Evolutionary conservation across 2,113 vertebrate species (phyloP).

Genomic region (Clarias macrocephalus): DNA sequence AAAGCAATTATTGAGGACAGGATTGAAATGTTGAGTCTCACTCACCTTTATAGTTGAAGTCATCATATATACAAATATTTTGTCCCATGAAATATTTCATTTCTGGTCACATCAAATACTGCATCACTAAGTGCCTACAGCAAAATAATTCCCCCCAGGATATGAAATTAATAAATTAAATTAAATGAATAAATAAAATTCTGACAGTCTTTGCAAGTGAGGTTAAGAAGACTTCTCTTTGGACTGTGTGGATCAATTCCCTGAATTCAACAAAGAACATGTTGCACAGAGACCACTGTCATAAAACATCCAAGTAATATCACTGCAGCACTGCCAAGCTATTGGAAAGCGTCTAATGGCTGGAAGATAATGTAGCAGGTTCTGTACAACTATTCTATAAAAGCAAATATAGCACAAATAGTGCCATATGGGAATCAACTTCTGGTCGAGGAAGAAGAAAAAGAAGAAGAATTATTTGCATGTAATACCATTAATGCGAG

Average conservation of each 20-base stretch:
- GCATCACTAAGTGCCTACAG: background rate
- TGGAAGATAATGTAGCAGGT: background rate
- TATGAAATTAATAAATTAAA: background rate
- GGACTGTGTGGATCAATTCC: background rate
- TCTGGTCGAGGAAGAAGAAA: background rate
- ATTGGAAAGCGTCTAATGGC: background rate
- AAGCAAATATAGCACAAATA: background rate
- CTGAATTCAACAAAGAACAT: background rate
- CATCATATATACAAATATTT: background rate
- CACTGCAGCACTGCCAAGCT: background rate
- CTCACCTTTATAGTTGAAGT: background rate
- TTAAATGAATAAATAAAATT: background rate
- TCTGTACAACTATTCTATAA: background rate
- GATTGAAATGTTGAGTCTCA: background rate
- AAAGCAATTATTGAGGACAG: background rate
- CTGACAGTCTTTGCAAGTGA: background rate
- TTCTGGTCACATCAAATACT: background rate
- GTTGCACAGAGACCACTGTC: background rate
- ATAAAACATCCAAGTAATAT: background rate
- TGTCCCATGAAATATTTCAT: background rate
- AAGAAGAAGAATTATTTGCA: background rate
- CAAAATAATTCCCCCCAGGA: background rate
- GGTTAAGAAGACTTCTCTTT: background rate
- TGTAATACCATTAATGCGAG: background rate
- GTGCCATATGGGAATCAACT: background rate